A percentile compares a stretch with the other conserved stretches of the same genome.
Conservation (phyloP, 2,797 vertebrate genomes). For the Poecile montanus region DNA sequence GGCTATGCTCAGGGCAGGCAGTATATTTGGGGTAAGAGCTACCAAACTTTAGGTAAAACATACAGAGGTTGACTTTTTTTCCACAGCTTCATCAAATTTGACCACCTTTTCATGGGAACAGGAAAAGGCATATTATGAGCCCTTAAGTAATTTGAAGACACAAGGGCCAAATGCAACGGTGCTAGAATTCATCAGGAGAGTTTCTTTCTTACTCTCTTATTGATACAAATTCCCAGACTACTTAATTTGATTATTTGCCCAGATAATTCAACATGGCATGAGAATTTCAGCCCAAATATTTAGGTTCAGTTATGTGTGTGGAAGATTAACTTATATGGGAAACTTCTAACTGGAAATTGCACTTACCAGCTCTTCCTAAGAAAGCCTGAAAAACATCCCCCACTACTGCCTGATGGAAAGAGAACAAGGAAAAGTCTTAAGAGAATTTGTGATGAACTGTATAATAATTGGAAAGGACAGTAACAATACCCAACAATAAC, state of each 20-base stretch:
- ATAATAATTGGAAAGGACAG: neutral
- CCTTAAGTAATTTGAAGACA: neutral
- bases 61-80: neutral
- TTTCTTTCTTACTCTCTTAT: neutral
- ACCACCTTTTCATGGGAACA: neutral
- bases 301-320: neutral
- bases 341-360: neutral
- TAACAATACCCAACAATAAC: neutral
- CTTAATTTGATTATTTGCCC: neutral
- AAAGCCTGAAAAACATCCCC: neutral
- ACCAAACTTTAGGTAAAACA: neutral
- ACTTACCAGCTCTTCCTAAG: neutral
- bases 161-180: accelerated
- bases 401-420: neutral
- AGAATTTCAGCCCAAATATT: constrained; percentile 1
- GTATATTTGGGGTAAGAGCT: neutral
- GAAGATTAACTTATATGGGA: neutral
- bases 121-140: neutral
- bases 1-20: neutral
- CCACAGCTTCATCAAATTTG: neutral
- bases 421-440: neutral
- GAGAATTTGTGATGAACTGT: neutral
- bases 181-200: neutral
- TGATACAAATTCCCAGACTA: neutral
- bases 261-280: neutral